phyloP scores from a whole-genome alignment of 2,113 vertebrate species.

The Labeo catla region DNA sequence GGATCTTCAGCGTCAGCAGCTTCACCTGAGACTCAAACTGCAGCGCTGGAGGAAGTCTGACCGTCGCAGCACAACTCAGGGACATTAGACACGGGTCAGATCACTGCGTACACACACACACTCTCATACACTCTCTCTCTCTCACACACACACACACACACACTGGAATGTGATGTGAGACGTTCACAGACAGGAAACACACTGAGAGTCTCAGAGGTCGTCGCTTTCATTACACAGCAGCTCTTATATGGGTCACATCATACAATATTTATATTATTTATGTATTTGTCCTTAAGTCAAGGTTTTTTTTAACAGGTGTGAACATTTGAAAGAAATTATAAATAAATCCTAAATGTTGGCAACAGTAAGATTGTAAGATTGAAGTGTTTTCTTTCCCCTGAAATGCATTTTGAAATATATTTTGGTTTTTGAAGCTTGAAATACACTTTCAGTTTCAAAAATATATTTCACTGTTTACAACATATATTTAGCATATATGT shows the following conservation, averaged over 20 bases:
- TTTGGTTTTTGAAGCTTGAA: no score
- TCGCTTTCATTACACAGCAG: not conserved
- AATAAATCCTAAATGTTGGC: no score
- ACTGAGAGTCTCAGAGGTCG: not conserved
- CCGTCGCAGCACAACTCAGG: not conserved
- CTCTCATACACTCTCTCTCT: not conserved
- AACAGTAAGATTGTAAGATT: no score
- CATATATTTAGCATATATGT: no score
- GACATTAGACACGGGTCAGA: slow-evolving; percentile 9
- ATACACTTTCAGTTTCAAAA: no score
- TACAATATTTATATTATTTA: no score
- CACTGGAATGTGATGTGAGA: not conserved
- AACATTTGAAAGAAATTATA: no score
- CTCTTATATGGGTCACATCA: not conserved
- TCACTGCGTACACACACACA: not conserved
- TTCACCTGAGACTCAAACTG: slow-evolving; percentile 20
- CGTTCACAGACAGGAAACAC: not conserved
- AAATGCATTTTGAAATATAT: no score
- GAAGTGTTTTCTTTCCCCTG: no score
- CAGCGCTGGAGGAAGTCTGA: not conserved
- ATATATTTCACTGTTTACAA: no score
- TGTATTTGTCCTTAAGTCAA: no score
- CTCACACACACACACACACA: not conserved
- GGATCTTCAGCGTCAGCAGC: not conserved
- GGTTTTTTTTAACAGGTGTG: no score